phyloP scores from a whole-genome alignment of 2,113 vertebrate genomes.

The Ceyx melanurus region DNA sequence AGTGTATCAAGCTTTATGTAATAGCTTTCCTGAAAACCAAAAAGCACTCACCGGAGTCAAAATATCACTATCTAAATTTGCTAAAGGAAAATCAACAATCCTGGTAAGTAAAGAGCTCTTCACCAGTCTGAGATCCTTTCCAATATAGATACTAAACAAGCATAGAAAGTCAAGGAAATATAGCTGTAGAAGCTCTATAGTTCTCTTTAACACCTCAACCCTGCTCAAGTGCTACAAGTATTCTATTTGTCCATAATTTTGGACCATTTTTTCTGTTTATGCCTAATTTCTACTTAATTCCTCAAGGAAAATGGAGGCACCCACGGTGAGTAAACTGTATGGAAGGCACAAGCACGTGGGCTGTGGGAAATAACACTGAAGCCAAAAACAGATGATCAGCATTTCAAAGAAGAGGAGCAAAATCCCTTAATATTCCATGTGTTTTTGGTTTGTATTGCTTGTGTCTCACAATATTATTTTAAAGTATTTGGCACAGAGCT shows the following conservation, averaged over 20 bases:
- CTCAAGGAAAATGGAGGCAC: not conserved
- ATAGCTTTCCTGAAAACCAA: not conserved
- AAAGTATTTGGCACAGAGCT: not conserved
- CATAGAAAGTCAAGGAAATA: not conserved
- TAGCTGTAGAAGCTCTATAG: not conserved
- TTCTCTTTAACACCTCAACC: not conserved
- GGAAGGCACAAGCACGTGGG: not conserved
- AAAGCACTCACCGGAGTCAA: not conserved
- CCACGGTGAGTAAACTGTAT: not conserved
- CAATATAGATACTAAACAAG: not conserved
- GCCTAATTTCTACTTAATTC: not conserved
- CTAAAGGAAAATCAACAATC: not conserved
- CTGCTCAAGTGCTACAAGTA: not conserved
- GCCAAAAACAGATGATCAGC: not conserved
- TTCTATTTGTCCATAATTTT: not conserved
- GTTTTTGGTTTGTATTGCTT: not conserved
- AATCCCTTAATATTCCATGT: not conserved
- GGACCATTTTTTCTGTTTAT: not conserved
- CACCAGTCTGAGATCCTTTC: not conserved
- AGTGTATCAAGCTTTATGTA: not conserved
- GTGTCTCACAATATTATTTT: not conserved
- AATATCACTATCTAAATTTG: not conserved
- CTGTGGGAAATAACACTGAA: not conserved
- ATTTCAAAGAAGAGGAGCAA: not conserved
- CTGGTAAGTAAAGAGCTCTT: not conserved